These are phyloP conservation scores for Piprites chloris DNA, from an alignment of 2,113 vertebrate genomes.

Conservation along the genomic window DNA sequence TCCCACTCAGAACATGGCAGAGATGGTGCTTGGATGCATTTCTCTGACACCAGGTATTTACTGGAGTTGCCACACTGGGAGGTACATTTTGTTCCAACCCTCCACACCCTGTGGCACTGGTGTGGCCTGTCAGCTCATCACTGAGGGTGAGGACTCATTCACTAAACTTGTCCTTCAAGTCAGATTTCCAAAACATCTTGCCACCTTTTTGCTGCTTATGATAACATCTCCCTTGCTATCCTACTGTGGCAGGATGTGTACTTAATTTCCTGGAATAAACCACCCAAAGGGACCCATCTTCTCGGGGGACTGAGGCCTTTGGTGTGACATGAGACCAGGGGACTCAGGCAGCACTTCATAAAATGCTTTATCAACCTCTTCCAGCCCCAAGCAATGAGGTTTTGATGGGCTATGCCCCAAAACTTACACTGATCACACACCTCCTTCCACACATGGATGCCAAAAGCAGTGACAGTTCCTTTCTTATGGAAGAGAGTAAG, in stretches of 20 bases:
- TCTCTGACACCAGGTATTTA: background rate
- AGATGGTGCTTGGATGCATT: background rate
- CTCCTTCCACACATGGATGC: background rate
- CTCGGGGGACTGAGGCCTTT: background rate
- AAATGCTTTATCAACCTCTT: background rate
- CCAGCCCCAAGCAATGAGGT: background rate
- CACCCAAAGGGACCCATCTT: background rate
- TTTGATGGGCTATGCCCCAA: background rate
- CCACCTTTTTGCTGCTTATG: background rate
- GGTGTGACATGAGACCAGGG: background rate
- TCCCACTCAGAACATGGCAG: background rate
- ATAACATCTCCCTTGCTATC: background rate
- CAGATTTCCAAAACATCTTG: background rate
- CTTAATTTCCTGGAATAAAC: background rate
- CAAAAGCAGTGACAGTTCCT: background rate
- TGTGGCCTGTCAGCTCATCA: background rate
- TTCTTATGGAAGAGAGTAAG: background rate
- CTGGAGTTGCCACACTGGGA: background rate
- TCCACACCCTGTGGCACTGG: fast-evolving
- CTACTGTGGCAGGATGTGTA: background rate
- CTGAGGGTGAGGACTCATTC: background rate
- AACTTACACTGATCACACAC: background rate
- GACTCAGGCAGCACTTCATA: background rate
- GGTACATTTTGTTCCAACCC: fast-evolving
- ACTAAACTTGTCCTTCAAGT: background rate